Conservation (phyloP, 1,140 invertebrate genomes). For the Planococcus citri region DNA sequence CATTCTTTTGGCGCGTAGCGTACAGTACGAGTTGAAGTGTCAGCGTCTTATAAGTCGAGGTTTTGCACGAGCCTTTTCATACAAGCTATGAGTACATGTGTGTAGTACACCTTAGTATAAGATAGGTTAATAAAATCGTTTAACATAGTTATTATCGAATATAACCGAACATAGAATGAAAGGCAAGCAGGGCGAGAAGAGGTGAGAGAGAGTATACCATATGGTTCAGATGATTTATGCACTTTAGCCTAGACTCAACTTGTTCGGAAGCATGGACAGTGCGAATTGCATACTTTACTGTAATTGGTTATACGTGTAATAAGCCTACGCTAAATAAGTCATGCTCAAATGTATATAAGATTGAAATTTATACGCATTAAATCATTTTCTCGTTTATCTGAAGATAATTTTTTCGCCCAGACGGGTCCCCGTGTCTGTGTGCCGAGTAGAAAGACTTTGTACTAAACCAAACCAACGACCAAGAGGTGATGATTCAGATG, state of each 20-base stretch:
- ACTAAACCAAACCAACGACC: no score
- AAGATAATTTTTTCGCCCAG: background rate
- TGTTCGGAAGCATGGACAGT: background rate
- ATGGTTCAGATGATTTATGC: slow-evolving; percentile 16
- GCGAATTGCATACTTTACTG: background rate
- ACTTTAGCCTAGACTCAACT: background rate
- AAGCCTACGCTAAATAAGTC: slow-evolving; percentile 14
- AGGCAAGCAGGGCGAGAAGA: no score
- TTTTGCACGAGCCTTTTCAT: no score
- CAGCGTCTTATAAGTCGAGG: no score
- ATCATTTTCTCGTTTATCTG: background rate
- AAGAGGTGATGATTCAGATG: no score
- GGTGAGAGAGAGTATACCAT: background rate
- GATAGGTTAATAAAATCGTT: slow-evolving; percentile 12
- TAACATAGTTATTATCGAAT: slow-evolving; percentile 11
- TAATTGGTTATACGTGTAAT: slow-evolving; percentile 18
- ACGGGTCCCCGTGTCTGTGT: no score
- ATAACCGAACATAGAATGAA: background rate
- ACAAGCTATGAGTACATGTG: no score
- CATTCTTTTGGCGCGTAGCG: background rate
- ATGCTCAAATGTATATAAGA: background rate
- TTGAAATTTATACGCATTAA: slow-evolving; percentile 4
- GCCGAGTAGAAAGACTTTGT: no score
- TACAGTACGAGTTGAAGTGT: background rate
- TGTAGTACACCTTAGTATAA: no score